Base-by-base conservation (phyloP, 2,797 vertebrate genomes). In the Aeoliscus strigatus region DNA sequence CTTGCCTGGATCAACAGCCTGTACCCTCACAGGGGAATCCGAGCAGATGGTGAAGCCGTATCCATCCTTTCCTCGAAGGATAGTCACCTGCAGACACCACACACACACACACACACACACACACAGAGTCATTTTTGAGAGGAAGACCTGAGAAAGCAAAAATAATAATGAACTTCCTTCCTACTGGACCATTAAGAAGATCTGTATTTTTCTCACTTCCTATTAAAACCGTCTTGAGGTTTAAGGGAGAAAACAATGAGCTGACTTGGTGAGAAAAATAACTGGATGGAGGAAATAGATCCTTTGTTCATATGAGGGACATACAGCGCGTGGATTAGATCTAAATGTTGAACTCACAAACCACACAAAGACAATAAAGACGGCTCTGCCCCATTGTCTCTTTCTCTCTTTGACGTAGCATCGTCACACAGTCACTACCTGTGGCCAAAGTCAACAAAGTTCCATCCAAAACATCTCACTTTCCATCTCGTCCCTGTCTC, bases 1-100 rank as follows among this genome's bases (percentile, higher is more conserved):
- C 77, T 68, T 57, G 60, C 94, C 94, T 4, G 94, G 91, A 82
- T 97, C 94, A 33, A 97, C 94, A 3, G 91, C 94, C 84, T 97
- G 94, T 30, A 97, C 94, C 30, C 92, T 91, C 55, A 97, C 94
- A 0, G 94, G 94, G 55, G 94, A 91, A 65, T 97, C 94, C 0
- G 93, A 97, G 89, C 93, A 96, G 89, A 97, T 97, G 30, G 94
- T 97, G 85, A 97, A 97, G 62, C 94, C 94, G 54, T 92, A 97
- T 51, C 94, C 94, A 42, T 96, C 91, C 24, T 85, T 92, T 69
- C 94, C 94, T 75, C 94, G 91, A 57, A 89, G 91, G 78, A 97
- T 95, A 1, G 90, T 93, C 61, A 97, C 91, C 94, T 94, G 82
- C 40, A 77, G 26, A 44, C 72, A 37, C 67, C 55, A 58, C 30